A percentile compares a stretch with the other conserved stretches of the same genome.
phyloP scores from a whole-genome alignment of 2,113 vertebrate genomes.

The Phylloscopus trochilus region DNA sequence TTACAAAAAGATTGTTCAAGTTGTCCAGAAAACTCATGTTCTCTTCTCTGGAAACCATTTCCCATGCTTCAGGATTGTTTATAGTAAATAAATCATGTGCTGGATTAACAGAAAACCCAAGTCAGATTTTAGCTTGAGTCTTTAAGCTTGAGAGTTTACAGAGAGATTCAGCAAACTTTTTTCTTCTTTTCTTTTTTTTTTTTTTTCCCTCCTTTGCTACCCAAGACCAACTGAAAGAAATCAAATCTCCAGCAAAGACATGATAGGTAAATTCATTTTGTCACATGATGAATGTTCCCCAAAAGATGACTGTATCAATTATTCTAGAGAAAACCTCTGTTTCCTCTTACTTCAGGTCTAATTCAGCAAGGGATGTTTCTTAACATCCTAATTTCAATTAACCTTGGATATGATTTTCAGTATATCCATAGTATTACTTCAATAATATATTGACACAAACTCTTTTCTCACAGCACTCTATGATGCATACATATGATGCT shows the following conservation, averaged over 20 bases:
- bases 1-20: conserved; percentile 1
- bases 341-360: not conserved
- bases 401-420: not conserved
- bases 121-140: not conserved
- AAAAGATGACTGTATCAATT: not conserved
- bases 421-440: not conserved
- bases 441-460: not conserved
- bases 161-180: not conserved
- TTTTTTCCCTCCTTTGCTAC: not conserved
- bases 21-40: not conserved
- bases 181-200: not conserved
- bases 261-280: not conserved
- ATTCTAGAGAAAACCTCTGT: not conserved
- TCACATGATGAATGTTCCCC: not conserved
- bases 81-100: conserved; percentile 37
- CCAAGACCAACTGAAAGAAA: not conserved
- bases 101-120: conserved; percentile 28
- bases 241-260: not conserved
- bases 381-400: not conserved
- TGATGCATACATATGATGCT: not conserved
- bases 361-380: not conserved
- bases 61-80: conserved; percentile 11
- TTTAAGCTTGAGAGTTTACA: not conserved
- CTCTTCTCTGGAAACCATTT: conserved; percentile 22
- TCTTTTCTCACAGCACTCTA: not conserved